Evolutionary conservation across 37 sponge, comb jelly and placozoan genomes (phyloP), one percentile per base, ranked within the genome.

Genomic region (Crambe crambe): DNA sequence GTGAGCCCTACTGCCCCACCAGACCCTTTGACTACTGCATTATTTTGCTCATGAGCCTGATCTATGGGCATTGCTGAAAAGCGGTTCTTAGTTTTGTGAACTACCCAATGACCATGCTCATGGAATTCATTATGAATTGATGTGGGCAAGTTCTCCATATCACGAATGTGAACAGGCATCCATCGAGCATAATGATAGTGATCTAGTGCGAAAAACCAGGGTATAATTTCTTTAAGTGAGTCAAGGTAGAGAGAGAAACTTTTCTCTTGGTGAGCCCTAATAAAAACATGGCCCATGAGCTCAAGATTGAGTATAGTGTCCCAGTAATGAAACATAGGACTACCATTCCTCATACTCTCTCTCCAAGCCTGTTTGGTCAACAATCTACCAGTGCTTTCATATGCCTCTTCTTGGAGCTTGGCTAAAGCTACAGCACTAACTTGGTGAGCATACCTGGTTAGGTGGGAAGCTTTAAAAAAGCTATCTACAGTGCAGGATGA

Each of bases 111-210:
- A 20, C 61, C 18, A 21, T 60, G 51, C 6, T 12, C 12, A 9
- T 18, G 54, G 54, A 51, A 9, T 25, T 60, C 61, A 9, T 26
- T 3, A 9, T 60, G 3, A 37, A 68, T 32, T 12, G 38, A 3
- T 32, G 5, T 37, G 5, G 37, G 34, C 38, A 68, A 27, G 9
- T 32, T 30, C 21, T 34, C 22, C 70, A 68, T 38, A 32, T 68
- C 70, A 68, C 20, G 41, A 34, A 68, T 34, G 29, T 68, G 70
- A 32, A 68, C 41, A 8, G 70, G 70, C 22, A 68, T 68, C 70
- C 70, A 68, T 3, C 70, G 9, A 27, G 70, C 9, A 27, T 68
- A 68, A 21, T 68, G 9, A 6, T 8, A 6, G 17, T 38, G 70
- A 32, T 68, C 70, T 37, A 68, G 29, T 4, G 70, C 38, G 29